These are phyloP conservation scores for Frieseomelitta varia DNA, from an alignment of 1,140 invertebrate species.

Conservation along the genomic window DNA sequence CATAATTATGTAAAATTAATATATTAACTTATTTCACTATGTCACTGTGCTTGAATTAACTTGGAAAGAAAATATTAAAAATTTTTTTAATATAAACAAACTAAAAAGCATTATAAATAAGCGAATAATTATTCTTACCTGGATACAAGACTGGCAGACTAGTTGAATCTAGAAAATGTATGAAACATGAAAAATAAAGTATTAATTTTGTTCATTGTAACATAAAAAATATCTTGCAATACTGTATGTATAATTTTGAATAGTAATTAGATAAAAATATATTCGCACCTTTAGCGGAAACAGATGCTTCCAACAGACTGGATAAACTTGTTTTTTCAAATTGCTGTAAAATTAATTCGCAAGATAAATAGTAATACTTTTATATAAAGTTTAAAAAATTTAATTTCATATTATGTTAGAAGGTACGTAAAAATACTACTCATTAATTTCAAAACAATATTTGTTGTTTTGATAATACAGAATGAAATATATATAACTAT, in stretches of 20 bases:
- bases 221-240: not conserved
- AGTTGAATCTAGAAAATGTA: slow-evolving; percentile 73
- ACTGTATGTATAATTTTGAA: not conserved
- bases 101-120: not conserved
- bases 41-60: not conserved
- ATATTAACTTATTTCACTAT: not conserved
- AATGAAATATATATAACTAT: slow-evolving; percentile 4
- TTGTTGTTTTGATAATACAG: slow-evolving; percentile 10
- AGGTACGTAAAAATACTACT: slow-evolving; percentile 33
- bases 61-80: not conserved
- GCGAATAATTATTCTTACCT: slow-evolving; percentile 73
- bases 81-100: not conserved
- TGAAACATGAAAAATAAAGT: slow-evolving; percentile 56
- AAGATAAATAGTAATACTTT: slow-evolving; percentile 45
- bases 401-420: slow-evolving; percentile 8
- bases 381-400: slow-evolving; percentile 9
- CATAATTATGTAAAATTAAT: slow-evolving; percentile 37
- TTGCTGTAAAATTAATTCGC: slow-evolving; percentile 74
- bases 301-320: slow-evolving; percentile 81
- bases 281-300: slow-evolving; percentile 80
- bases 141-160: slow-evolving; percentile 74
- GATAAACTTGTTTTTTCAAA: slow-evolving; percentile 82
- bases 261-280: slow-evolving; percentile 43
- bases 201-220: slow-evolving; percentile 52
- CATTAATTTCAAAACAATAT: slow-evolving; percentile 14